phyloP scores from a whole-genome alignment of 2,113 vertebrate genomes.

The Alouatta palliata region DNA sequence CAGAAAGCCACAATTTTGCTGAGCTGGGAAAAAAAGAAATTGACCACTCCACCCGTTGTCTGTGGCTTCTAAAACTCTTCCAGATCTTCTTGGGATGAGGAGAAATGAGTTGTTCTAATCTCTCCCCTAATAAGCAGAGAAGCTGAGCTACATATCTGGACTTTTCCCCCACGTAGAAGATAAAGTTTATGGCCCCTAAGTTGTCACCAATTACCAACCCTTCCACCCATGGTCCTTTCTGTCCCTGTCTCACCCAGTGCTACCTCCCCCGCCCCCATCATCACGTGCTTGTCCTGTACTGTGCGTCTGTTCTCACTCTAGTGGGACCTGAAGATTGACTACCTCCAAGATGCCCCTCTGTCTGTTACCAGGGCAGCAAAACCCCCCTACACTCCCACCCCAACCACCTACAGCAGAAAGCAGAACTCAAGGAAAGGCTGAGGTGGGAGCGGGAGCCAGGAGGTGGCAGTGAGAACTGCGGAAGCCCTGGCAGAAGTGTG shows the following conservation, averaged over 20 bases:
- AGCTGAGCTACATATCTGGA: background rate
- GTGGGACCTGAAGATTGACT: background rate
- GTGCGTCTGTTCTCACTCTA: background rate
- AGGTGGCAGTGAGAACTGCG: background rate
- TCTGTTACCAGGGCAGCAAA: background rate
- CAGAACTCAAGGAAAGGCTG: background rate
- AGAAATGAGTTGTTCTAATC: background rate
- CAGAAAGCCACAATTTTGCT: conserved; percentile 19
- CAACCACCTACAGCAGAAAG: background rate
- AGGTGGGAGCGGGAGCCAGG: no score
- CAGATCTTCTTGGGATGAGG: background rate
- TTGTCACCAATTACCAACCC: background rate
- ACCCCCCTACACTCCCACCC: background rate
- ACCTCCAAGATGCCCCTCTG: background rate
- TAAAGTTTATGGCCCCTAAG: background rate
- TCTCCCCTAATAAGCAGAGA: background rate
- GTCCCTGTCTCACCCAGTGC: background rate
- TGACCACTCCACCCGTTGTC: background rate
- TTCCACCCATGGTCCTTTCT: accelerated
- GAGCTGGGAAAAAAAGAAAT: background rate
- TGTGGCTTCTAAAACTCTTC: conserved; percentile 11
- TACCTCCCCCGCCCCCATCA: accelerated
- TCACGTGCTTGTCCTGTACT: background rate
- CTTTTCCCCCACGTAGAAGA: background rate
- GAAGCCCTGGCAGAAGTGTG: background rate